phyloP scores from a whole-genome alignment of 2,888 invertebrate species.

The Tanypteryx hageni region DNA sequence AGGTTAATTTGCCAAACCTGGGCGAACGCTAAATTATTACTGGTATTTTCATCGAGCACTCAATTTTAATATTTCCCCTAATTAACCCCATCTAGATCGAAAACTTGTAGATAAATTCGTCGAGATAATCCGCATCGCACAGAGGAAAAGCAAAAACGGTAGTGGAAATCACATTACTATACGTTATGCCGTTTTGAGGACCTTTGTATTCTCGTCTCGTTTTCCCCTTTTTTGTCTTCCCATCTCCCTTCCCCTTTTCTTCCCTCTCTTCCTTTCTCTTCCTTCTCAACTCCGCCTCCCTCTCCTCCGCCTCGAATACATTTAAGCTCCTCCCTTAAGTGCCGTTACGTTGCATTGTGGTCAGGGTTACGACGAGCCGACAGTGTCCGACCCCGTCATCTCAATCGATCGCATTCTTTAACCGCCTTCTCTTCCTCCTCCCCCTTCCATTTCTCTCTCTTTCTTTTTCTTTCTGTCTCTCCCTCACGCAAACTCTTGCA shows the following conservation, averaged over 20 bases:
- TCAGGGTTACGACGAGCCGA: slow-evolving; percentile 31
- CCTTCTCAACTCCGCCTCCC: not conserved
- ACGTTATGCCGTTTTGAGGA: not conserved
- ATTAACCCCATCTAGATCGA: too few relatives aligned
- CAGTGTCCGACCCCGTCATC: slow-evolving; percentile 41
- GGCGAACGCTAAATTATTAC: too few relatives aligned
- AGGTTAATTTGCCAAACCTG: too few relatives aligned
- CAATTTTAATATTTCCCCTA: too few relatives aligned
- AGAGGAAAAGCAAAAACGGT: too few relatives aligned
- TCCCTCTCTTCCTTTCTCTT: not conserved
- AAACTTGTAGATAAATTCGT: too few relatives aligned
- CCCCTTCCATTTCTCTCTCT: not conserved
- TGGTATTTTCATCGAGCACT: too few relatives aligned
- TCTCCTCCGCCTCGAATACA: not conserved
- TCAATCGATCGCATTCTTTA: slow-evolving; percentile 20
- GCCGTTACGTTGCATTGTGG: slow-evolving; percentile 51
- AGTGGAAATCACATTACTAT: not conserved
- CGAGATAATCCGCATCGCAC: too few relatives aligned
- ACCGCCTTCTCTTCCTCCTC: not conserved
- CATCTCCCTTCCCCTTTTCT: not conserved
- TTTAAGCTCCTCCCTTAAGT: slow-evolving; percentile 27
- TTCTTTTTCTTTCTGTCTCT: not conserved
- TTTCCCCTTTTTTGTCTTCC: not conserved
- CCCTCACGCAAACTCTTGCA: not conserved
- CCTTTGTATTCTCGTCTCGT: not conserved